phyloP scores from a whole-genome alignment of 64 coral and sea anemone species.

The Stylophora pistillata region DNA sequence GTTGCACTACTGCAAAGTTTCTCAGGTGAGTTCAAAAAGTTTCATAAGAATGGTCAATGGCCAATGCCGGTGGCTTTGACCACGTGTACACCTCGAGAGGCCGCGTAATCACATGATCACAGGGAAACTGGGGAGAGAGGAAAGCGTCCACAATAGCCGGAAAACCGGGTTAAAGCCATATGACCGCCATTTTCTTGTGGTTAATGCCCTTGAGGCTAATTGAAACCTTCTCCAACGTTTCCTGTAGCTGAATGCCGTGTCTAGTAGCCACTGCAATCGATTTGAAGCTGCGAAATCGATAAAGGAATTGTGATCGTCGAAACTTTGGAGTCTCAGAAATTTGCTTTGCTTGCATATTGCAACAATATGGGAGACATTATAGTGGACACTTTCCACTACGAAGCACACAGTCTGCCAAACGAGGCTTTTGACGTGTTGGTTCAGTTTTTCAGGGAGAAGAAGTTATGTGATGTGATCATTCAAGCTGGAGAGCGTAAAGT shows the following conservation, averaged over 20 bases:
- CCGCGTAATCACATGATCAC: background rate
- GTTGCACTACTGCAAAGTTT: too few species aligned
- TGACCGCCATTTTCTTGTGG: conserved; percentile 9
- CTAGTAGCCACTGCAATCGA: background rate
- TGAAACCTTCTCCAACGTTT: background rate
- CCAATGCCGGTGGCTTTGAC: too few species aligned
- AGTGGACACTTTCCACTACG: conserved; percentile 74
- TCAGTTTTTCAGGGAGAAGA: conserved; percentile 78
- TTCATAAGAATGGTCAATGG: too few species aligned
- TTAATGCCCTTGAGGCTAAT: background rate
- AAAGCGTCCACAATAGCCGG: background rate
- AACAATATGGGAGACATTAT: conserved; percentile 82
- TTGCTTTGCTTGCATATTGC: background rate
- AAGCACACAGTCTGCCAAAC: conserved; percentile 62
- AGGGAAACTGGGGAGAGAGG: background rate
- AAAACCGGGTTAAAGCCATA: background rate
- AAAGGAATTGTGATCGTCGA: background rate
- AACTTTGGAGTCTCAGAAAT: background rate
- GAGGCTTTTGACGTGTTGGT: conserved; percentile 74
- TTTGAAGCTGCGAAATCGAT: background rate
- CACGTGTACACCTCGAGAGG: too few species aligned
- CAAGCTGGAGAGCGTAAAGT: conserved; percentile 86
- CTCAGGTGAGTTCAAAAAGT: too few species aligned
- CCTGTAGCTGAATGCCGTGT: background rate
- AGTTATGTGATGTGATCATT: conserved; percentile 91